Base-by-base conservation (phyloP, 1,140 invertebrate species). In the Cyclargus thomasi region DNA sequence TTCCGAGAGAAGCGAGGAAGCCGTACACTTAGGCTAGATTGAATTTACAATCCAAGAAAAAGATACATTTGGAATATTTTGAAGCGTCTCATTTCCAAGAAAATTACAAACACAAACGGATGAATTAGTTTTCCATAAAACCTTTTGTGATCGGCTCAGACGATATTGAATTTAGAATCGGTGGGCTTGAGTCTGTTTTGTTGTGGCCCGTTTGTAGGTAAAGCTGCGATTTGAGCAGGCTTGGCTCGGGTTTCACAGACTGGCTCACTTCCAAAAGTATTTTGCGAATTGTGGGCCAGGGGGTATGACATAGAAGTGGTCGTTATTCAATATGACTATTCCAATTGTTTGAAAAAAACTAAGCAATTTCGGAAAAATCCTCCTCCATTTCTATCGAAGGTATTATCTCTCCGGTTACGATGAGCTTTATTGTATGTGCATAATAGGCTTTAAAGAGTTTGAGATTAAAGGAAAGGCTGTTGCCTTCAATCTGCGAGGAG, bases 271-370 rank as follows among this genome's bases (percentile, higher is more conserved):
- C 63, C 69, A 67, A 67, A 21, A 70, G 64, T 65, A 67, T 64
- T 70, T 70, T 63, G 53, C 63, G 65, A 70, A 67, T 70, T 70
- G 67, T 70, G 64, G 65, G 63, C 18, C 20, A 64, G 64, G 36
- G 18, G 63, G 63, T 47, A 18, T 29, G 59, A 69, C 64, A 55
- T 69, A 65, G 59, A 53, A 53, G 67, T 35, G 55, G 63, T 65
- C 68, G 64, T 64, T 62, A 62, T 64, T 71, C 63, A 67, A 71
- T 65, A 65, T 47, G 23, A 65, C 53, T 62, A 55, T 55, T 18
- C 53, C 18, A 55, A 47, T 47, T 47, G 39, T 47, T 16, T 47
- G 39, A 47, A 47, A 47, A 47, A 47, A 47, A 14, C 39, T 47
- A 47, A 47, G 39, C 39, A 47, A 47, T 47, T 47, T 47, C 14